Evolutionary conservation across 1,140 invertebrate species (phyloP).

Genomic region (Myzus persicae): DNA sequence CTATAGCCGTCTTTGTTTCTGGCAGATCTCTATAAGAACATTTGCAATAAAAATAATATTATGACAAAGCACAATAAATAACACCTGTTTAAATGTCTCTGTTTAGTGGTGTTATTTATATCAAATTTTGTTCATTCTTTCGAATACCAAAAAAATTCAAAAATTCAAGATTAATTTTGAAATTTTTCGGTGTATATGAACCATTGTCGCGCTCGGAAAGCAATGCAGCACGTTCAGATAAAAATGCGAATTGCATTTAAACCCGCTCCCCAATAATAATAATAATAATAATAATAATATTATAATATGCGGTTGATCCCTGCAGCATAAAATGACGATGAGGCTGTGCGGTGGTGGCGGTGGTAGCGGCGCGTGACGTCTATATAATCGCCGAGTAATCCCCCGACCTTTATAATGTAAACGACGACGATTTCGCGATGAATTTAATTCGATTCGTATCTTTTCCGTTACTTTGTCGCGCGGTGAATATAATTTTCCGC

Average conservation of each 20-base stretch:
- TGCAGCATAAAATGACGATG: neutral
- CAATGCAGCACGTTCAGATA: neutral
- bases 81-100: too few relatives aligned
- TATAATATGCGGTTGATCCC: neutral
- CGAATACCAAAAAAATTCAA: too few relatives aligned
- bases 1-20: too few relatives aligned
- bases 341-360: too few relatives aligned
- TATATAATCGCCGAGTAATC: neutral
- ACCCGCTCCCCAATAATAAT: neutral
- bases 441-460: slow-evolving; percentile 45
- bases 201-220: neutral
- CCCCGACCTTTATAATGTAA: neutral
- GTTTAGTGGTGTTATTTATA: neutral
- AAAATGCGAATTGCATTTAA: neutral
- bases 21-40: too few relatives aligned
- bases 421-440: neutral
- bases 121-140: neutral
- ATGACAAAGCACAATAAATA: too few relatives aligned
- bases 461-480: slow-evolving; percentile 11
- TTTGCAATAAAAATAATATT: too few relatives aligned
- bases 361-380: neutral
- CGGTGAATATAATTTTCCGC: slow-evolving; percentile 45
- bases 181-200: neutral
- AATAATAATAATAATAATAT: neutral
- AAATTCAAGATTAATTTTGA: neutral